Conservation (phyloP, 1,140 invertebrate genomes). For the Ceratina calcarata region DNA sequence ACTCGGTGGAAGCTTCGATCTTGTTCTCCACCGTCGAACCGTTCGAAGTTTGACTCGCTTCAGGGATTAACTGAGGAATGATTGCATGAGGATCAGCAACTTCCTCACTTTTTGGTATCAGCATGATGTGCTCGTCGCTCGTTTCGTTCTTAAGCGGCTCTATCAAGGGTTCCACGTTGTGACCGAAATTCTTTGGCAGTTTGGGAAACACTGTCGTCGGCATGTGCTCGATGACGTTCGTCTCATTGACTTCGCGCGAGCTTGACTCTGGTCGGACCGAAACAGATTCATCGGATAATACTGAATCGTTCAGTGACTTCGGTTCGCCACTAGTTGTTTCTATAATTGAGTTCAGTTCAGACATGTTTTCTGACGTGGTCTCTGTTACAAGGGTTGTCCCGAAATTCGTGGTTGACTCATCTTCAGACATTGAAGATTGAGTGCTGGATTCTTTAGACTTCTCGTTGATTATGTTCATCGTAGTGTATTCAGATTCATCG, state of each 20-base stretch:
- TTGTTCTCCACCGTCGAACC: neutral
- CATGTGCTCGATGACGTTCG: conserved; percentile 63
- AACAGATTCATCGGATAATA: neutral
- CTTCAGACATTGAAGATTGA: neutral
- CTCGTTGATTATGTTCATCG: neutral
- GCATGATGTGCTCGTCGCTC: conserved; percentile 58
- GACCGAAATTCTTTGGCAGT: conserved; percentile 69
- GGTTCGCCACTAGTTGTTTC: neutral
- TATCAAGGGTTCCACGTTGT: conserved; percentile 70
- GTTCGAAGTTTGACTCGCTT: conserved; percentile 50
- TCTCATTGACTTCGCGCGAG: conserved; percentile 58
- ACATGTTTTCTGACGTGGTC: neutral
- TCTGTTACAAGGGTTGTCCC: neutral
- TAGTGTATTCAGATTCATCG: neutral
- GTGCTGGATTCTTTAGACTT: neutral
- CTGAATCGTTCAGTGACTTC: neutral
- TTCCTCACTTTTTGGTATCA: conserved; percentile 58
- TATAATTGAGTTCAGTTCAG: neutral
- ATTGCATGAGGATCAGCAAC: conserved; percentile 64
- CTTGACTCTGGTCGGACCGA: neutral
- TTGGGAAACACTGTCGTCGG: conserved; percentile 64
- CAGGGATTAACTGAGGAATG: conserved; percentile 71
- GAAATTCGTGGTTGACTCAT: neutral
- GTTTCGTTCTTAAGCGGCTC: conserved; percentile 58
- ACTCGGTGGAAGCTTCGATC: neutral